A percentile compares a stretch with the other conserved stretches of the same genome.
These are phyloP conservation scores for Paratrypauchen microcephalus DNA, from an alignment of 2,797 vertebrate species.

Conservation along the genomic window DNA sequence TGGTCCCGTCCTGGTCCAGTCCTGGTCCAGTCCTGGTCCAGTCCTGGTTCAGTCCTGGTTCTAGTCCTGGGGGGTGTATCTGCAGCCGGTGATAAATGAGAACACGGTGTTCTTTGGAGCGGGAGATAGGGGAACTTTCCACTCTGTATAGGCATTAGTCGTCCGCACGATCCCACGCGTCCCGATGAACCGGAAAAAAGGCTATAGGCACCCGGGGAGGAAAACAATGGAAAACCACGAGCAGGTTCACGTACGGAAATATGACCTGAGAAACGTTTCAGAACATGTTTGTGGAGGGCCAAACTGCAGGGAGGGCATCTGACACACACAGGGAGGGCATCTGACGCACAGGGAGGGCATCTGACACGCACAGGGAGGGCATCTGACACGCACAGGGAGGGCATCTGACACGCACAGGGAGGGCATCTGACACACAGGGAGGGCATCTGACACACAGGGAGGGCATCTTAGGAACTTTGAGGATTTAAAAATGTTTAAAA, in stretches of 20 bases:
- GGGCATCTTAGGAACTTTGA: too few species aligned
- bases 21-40: background rate
- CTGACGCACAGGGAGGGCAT: too few species aligned
- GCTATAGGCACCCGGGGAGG: background rate
- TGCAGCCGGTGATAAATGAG: slow-evolving; percentile 49
- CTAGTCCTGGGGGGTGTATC: slow-evolving; percentile 3
- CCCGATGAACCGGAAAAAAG: slow-evolving; percentile 8
- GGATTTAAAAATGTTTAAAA: too few species aligned
- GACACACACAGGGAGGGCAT: too few species aligned
- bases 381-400: too few species aligned
- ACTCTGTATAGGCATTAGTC: slow-evolving; percentile 6
- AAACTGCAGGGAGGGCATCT: too few species aligned
- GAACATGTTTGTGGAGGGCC: too few species aligned
- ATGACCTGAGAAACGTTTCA: background rate
- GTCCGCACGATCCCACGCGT: background rate
- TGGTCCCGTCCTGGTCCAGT: background rate
- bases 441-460: too few species aligned
- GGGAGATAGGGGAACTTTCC: too few species aligned
- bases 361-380: too few species aligned
- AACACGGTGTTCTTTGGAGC: slow-evolving; percentile 65
- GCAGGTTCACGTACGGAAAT: background rate
- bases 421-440: too few species aligned
- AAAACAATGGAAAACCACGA: background rate
- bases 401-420: too few species aligned
- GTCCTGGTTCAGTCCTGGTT: background rate